Evolutionary conservation across 2,888 invertebrate species (phyloP), one percentile per base, ranked within the genome.

Genomic region (Iphiclides podalirius): DNA sequence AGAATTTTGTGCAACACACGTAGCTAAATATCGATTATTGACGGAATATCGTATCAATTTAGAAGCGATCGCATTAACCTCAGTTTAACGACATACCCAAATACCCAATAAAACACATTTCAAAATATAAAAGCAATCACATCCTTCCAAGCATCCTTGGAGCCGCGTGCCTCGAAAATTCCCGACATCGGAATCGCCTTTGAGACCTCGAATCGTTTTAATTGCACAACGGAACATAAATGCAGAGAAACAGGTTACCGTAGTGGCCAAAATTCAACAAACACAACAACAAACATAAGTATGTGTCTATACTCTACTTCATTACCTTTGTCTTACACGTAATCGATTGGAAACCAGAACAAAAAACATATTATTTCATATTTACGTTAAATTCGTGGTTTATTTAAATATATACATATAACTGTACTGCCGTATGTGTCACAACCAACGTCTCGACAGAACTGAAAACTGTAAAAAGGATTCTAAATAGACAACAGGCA

Each of bases 181-280:
- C 34, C 15, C 9, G 23, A 23, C 17, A 16, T 3, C 28, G 4
- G n/a, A 35, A 34, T 7, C 14, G 4, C n/a, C 15, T 12, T 8
- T 11, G 28, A 47, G 35, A 47, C 23, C 33, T 46, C 39, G 34
- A 26, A 23, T 14, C 14, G 20, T 34, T 26, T 35, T 47, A 16
- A 47, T 26, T 33, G 36, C 26, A 20, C 16, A 36, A 40, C 47
- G 47, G 23, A 35, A 40, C 16, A 16, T 34, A 34, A n/a, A 34
- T 40, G 35, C 39, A 39, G 20, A 28, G 13, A 46, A 33, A 34
- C 23, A 31, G 31, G 28, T 31, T 31, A 8, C 9, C 16, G 31
- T 8, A 9, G n/a, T n/a, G 9, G n/a, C 31, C 31, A 11, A 31
- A n/a, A n/a, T 11, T 31, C 31, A 1, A 31, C 31, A 8, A 31